Evolutionary conservation across 2,888 invertebrate species (phyloP).

Genomic region (Rotaria sp.): DNA sequence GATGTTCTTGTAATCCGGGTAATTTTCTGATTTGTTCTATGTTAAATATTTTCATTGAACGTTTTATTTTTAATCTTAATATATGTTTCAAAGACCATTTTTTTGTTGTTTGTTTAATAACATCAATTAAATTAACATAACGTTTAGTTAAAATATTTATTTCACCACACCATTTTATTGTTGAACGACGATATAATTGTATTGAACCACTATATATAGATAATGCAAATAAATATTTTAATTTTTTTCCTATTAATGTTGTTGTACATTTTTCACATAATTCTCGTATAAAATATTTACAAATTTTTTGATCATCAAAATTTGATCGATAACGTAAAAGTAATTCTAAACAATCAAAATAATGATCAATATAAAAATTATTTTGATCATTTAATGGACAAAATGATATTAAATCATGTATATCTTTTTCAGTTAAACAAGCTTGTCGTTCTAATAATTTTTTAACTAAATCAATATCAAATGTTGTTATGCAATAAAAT

Average conservation of each 20-base stretch:
- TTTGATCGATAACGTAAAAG: conserved; percentile 6
- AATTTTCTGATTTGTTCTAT: not conserved
- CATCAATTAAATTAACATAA: conserved; percentile 23
- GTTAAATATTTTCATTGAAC: conserved; percentile 9
- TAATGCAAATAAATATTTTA: conserved; percentile 32
- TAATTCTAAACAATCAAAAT: conserved; percentile 25
- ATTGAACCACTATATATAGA: conserved; percentile 15
- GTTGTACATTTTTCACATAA: conserved; percentile 22
- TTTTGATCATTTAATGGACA: not conserved
- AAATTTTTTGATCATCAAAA: conserved; percentile 24
- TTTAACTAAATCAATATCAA: not conserved
- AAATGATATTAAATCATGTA: not conserved
- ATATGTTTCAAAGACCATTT: not conserved
- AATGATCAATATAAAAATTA: not conserved
- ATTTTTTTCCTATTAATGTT: not conserved
- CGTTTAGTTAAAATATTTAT: not conserved
- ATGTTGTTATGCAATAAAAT: conserved; percentile 2
- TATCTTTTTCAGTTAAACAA: conserved; percentile 12
- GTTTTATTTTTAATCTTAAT: conserved; percentile 8
- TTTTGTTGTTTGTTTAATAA: not conserved
- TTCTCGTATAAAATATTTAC: conserved; percentile 23
- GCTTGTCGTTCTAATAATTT: conserved; percentile 27
- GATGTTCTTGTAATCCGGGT: not conserved
- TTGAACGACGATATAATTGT: not conserved
- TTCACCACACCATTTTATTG: conserved; percentile 23